A percentile compares a stretch with the other conserved stretches of the same genome.
phyloP scores from a whole-genome alignment of 1,140 invertebrate genomes.

The Parasteatoda tepidariorum region DNA sequence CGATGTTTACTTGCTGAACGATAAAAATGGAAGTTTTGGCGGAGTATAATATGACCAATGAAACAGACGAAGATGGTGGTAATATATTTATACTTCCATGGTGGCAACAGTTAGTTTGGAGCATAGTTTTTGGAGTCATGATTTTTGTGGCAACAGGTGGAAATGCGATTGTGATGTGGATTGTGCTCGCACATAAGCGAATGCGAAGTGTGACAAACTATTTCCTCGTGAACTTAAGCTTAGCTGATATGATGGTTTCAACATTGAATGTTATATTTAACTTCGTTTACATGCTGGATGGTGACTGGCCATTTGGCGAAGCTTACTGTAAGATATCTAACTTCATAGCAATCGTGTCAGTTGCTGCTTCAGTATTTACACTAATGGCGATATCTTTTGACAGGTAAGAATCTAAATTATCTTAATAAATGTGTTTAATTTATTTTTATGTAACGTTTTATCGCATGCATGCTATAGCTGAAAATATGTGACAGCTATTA shows the following conservation, averaged over 20 bases:
- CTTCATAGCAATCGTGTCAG: slow-evolving; percentile 90
- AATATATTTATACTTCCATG: slow-evolving; percentile 79
- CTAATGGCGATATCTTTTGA: slow-evolving; percentile 64
- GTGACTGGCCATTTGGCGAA: slow-evolving; percentile 93
- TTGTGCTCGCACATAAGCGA: slow-evolving; percentile 81
- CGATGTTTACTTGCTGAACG: too few relatives aligned
- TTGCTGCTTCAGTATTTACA: slow-evolving; percentile 74
- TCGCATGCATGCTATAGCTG: too few relatives aligned
- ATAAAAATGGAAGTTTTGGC: neutral
- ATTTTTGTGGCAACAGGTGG: slow-evolving; percentile 91
- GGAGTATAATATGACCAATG: neutral
- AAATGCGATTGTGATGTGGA: slow-evolving; percentile 95
- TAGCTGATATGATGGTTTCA: slow-evolving; percentile 93
- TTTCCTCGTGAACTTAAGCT: slow-evolving; percentile 92
- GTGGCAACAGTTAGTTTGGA: slow-evolving; percentile 73
- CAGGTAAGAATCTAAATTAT: slow-evolving; percentile 64
- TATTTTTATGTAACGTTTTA: too few relatives aligned
- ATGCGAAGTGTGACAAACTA: slow-evolving; percentile 97
- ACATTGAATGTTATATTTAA: slow-evolving; percentile 94
- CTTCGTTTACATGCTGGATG: slow-evolving; percentile 91
- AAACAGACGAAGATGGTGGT: neutral
- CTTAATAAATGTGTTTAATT: too few relatives aligned
- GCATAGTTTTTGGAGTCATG: slow-evolving; percentile 85
- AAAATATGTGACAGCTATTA: too few relatives aligned
- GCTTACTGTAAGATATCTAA: slow-evolving; percentile 94